A percentile compares a stretch with the other conserved stretches of the same genome.
These are phyloP conservation scores for Sinopyrophorus schimmeli DNA, from an alignment of 2,888 invertebrate species.

Conservation along the genomic window DNA sequence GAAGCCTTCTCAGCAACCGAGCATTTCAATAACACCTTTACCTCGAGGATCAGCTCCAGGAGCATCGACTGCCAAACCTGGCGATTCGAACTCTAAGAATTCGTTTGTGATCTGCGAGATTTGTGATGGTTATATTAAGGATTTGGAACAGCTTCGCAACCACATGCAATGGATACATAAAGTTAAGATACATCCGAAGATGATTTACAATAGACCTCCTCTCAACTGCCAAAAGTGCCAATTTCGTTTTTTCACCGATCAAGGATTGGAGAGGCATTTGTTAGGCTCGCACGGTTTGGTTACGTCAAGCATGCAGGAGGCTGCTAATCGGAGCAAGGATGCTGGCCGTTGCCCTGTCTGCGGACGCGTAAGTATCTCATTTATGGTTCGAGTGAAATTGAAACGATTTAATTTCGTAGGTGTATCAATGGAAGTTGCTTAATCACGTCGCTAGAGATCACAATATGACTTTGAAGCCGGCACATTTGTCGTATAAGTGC, in stretches of 20 bases:
- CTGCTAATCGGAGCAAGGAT: conserved; percentile 93
- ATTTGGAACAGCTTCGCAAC: conserved; percentile 88
- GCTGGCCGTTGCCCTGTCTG: conserved; percentile 94
- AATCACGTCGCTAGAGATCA: conserved; percentile 93
- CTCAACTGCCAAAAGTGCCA: conserved; percentile 96
- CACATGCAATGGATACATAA: conserved; percentile 99
- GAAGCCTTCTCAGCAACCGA: conserved; percentile 70
- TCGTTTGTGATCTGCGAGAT: conserved; percentile 95
- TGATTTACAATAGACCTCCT: conserved; percentile 93
- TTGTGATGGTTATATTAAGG: conserved; percentile 96
- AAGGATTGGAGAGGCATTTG: conserved; percentile 93
- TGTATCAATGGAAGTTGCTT: conserved; percentile 90
- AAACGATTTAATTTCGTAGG: no score
- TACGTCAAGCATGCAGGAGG: conserved; percentile 94
- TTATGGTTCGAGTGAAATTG: no score
- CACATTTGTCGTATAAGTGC: conserved; percentile 92
- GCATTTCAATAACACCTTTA: conserved; percentile 88
- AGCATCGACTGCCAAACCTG: conserved; percentile 53
- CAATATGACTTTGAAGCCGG: conserved; percentile 88
- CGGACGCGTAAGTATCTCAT: conserved; percentile 85
- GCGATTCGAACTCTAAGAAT: conserved; percentile 68
- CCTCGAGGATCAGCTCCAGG: conserved; percentile 65
- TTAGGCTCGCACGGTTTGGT: conserved; percentile 93
- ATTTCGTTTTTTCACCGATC: conserved; percentile 95
- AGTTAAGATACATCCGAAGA: conserved; percentile 94